Base-by-base conservation (phyloP, 2,888 invertebrate genomes). In the Dynastes grantii region DNA sequence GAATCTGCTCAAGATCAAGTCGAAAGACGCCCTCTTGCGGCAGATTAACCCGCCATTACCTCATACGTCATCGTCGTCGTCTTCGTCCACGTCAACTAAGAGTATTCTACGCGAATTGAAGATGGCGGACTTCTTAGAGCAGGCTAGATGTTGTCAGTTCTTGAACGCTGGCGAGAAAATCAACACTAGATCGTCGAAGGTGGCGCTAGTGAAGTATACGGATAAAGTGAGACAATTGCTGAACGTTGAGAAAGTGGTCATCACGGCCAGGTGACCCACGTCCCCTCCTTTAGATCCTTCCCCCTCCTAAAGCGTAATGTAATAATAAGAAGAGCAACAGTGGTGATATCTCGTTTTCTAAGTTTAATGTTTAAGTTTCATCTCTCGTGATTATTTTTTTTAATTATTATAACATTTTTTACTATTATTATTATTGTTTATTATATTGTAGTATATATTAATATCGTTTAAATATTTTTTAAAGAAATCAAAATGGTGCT, bases 121-220 rank as follows among this genome's bases (percentile, higher is more conserved):
- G 85, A 94, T 95, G 84, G 92, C 93, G 63, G 96, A 96, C 86
- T 96, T 96, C 87, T 88, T 95, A 80, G 95, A 96, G 86, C 92
- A 94, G 83, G 95, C 95, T 16, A 94, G 93, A 83, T 95, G 95
- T 86, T 93, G 95, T 85, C 95, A 95, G 86, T 90, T 96, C 76
- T 89, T 95, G 80, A 93, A 94, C 84, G 94, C 94, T 64, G 95
- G 95, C 49, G 95, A 95, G 87, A 94, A 94, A 86, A 91, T 96
- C 80, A 95, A 95, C 87, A 93, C 95, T 77, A 92, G 95, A 79
- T 94, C 94, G 63, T 94, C 95, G 70, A 95, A 95, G 88, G 94
- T 96, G 84, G 93, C 94, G 75, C 92, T 97, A 78, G 93, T 97
- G 82, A 93, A 94, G 87, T 96, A 96, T 90, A 96, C 95, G 84